Evolutionary conservation across 92 coral and sea anemone species (phyloP), one percentile per base, ranked within the genome.

Genomic region (Palythoa grandiflora): DNA sequence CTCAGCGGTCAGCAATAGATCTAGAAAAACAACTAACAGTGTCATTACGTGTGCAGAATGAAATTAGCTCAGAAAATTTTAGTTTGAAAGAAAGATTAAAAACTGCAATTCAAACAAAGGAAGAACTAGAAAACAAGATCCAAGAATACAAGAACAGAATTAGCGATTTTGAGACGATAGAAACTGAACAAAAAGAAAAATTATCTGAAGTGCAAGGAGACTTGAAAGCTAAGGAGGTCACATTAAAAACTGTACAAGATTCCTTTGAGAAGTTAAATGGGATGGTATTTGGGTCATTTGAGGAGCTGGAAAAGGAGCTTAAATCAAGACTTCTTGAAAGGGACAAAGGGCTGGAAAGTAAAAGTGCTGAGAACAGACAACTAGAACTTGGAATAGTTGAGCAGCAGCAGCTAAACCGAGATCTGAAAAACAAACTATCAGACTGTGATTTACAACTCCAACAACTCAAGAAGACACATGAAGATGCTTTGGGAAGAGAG

Each of bases 221-320:
- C 51, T 59, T 97, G 54, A 92, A 90, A 84, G 98, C 96, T 0
- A 97, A 97, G 76, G 98, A 94, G 53, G 93, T 95, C 2, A 98
- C 92, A 39, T 78, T 95, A 52, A 91, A 88, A 38, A 93, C 92
- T 54, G 93, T 97, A 10, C 99, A 97, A 83, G 96, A 93, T 79
- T 94, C 99, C 14, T 97, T 93, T 85, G 98, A 97, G 87, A 95
- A 95, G 63, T 87, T 97, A 12, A 97, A 94, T 66, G 99, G 98
- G 9, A 93, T 94, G 93, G 99, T 97, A 6, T 97, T 97, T 44
- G 93, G 96, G 54, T 95, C 99, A 11, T 97, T 95, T 85, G 99
- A 97, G 63, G 99, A 97, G 78, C 80, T 97, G 36, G 99, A 97
- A 74, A 59, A 90, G 14, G 94, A 97, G 44, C 90, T 95, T 16